Evolutionary conservation across 1,140 invertebrate genomes (phyloP), one percentile per base, ranked within the genome.

Genomic region (Diuraphis noxia): DNA sequence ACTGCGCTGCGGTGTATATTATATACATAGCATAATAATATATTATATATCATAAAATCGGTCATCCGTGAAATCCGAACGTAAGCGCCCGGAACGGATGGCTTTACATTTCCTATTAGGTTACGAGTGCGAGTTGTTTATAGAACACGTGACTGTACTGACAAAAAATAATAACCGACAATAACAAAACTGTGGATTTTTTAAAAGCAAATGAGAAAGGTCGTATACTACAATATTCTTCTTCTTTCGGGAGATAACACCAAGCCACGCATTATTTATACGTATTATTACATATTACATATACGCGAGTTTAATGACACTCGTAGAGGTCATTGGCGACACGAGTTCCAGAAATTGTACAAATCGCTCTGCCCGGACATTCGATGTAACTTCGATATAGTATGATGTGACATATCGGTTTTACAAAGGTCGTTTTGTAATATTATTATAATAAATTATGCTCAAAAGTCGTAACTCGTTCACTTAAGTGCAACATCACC

Each of bases 321-420:
- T 63, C 86, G 30, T 40, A 40, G 86, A 88, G 86, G 86, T 88
- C 86, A 88, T 63, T 88, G 86, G 56, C 86, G 49, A 63, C 23
- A 19, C 17, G 21, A 88, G 86, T 88, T 88, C 52, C 86, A 88
- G 86, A 88, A 88, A 88, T 63, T 88, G 40, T 88, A 88, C 52
- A 88, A 88, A 88, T 88, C 25, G 86, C 36, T 56, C 36, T 88
- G 21, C 13, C 36, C 86, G 38, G 52, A 88, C 52, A 63, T 88
- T 88, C 86, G 86, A 63, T 88, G n/a, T n/a, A 88, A 88, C 40
- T 25, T 88, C 86, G 40, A 30, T 30, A 25, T n/a, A n/a, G n/a
- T n/a, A n/a, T n/a, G n/a, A 88, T 36, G 13, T 46, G 13, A 34
- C 49, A 63, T 38, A 63, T 63, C 25, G 52, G 86, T 63, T 88